Percentiles rank a stretch among this genome's conserved stretches.
These are phyloP conservation scores for Urocynchramus pylzowi DNA, from an alignment of 2,113 vertebrate species.

Conservation along the genomic window DNA sequence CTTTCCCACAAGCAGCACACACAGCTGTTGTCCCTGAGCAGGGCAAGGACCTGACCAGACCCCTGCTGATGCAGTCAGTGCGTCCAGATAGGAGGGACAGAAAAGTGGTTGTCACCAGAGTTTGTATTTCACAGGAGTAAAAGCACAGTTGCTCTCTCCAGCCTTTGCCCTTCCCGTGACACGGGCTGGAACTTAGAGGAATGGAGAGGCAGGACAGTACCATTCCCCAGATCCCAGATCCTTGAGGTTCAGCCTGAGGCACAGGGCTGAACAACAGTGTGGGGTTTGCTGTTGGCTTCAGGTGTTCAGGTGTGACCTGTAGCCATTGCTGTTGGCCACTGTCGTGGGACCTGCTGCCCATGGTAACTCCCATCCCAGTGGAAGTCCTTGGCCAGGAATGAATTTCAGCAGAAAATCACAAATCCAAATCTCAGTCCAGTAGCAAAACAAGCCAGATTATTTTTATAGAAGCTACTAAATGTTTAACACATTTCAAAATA, in stretches of 20 bases:
- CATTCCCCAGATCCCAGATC: neutral
- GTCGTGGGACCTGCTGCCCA: neutral
- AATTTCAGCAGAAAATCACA: constrained; percentile 5
- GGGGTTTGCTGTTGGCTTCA: neutral
- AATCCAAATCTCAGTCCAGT: neutral
- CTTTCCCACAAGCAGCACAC: neutral
- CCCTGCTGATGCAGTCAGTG: accelerated
- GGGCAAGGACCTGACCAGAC: neutral
- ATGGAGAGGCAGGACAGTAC: neutral
- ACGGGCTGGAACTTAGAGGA: neutral
- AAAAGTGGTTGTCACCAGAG: neutral
- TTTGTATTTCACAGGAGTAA: neutral
- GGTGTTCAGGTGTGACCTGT: neutral
- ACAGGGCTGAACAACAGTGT: neutral
- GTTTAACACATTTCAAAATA: constrained; percentile 18
- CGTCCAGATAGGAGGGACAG: neutral
- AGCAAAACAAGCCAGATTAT: constrained; percentile 26
- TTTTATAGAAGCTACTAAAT: constrained; percentile 2
- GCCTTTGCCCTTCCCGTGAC: neutral
- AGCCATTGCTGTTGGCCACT: neutral
- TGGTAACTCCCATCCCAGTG: neutral
- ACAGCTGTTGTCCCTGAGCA: neutral
- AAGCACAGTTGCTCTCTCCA: neutral
- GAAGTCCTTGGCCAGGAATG: neutral
- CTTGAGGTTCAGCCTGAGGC: neutral